Conservation (phyloP, 2,888 invertebrate genomes). For the Sarcophaga caerulescens region DNA sequence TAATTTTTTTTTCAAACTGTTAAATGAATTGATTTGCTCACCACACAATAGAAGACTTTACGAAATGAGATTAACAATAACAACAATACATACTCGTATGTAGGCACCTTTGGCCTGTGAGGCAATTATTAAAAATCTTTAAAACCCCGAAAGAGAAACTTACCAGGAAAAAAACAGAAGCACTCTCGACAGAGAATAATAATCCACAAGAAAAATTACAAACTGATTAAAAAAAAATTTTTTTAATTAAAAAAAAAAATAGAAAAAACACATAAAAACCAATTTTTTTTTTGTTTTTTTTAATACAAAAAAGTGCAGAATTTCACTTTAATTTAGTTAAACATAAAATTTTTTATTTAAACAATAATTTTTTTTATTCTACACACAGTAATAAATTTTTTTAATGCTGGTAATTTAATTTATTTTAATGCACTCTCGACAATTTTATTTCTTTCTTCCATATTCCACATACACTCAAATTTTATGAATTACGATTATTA, state of each 20-base stretch:
- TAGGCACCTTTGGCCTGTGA: neutral
- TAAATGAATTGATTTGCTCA: neutral
- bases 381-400: neutral
- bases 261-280: neutral
- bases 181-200: neutral
- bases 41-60: neutral
- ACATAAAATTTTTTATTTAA: neutral
- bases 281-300: slow-evolving; percentile 5
- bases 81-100: neutral
- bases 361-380: neutral
- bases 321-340: slow-evolving; percentile 28
- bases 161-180: slow-evolving; percentile 40
- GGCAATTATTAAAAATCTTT: neutral
- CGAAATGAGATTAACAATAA: slow-evolving; percentile 27
- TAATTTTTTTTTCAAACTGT: slow-evolving; percentile 12
- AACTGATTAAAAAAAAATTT: neutral
- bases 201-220: slow-evolving; percentile 32
- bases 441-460: neutral
- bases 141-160: slow-evolving; percentile 24
- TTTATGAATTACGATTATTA: no score
- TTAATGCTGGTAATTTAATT: neutral
- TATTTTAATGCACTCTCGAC: slow-evolving; percentile 5
- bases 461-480: no score
- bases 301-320: slow-evolving; percentile 11
- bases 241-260: slow-evolving; percentile 8